Conservation (phyloP, 2,797 vertebrate species). For the Pseudotriccus pelzelni region DNA sequence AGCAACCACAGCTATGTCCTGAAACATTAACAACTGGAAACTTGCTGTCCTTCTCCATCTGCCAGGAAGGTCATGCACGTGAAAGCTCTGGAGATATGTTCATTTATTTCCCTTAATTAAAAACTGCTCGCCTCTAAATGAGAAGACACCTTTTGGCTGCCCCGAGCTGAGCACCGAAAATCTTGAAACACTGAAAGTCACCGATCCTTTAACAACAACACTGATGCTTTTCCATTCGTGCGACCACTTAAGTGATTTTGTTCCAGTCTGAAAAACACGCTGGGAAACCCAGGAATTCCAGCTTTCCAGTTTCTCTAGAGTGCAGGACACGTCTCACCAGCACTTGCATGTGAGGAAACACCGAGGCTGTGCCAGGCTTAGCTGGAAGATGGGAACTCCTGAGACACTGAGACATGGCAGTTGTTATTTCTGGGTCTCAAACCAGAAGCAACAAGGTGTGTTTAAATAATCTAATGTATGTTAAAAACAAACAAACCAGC, state of each 20-base stretch:
- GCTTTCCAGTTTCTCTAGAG: neutral
- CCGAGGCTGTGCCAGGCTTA: neutral
- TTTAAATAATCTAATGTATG: neutral
- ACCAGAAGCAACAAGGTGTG: neutral
- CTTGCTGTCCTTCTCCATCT: neutral
- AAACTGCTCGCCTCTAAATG: neutral
- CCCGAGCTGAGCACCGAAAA: neutral
- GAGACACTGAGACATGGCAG: neutral
- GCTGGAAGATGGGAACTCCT: neutral
- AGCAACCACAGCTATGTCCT: conserved; percentile 2
- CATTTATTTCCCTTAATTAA: conserved; percentile 38
- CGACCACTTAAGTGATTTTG: neutral
- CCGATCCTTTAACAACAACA: neutral
- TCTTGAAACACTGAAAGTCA: neutral
- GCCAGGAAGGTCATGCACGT: conserved; percentile 23
- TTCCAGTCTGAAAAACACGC: neutral
- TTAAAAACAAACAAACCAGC: neutral
- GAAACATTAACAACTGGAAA: neutral
- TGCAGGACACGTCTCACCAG: neutral
- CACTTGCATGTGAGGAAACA: neutral
- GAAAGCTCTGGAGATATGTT: neutral
- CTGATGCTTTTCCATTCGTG: neutral
- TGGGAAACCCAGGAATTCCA: neutral
- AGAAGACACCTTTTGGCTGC: neutral
- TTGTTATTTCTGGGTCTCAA: neutral